A percentile compares a stretch with the other conserved stretches of the same genome.
These are phyloP conservation scores for Hyperoodon ampullatus DNA, from an alignment of 2,113 vertebrate species.

Conservation along the genomic window DNA sequence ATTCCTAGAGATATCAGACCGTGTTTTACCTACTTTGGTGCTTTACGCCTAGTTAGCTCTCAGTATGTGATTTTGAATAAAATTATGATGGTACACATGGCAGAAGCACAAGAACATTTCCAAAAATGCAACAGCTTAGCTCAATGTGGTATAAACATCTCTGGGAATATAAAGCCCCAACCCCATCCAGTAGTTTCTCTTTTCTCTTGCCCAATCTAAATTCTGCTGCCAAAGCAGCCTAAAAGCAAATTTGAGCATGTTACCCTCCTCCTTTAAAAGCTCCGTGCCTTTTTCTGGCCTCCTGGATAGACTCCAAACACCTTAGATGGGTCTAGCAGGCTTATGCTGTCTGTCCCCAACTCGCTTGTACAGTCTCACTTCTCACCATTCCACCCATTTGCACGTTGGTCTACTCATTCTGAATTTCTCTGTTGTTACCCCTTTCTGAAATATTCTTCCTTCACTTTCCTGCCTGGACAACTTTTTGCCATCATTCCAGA, in stretches of 20 bases:
- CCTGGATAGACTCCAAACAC: neutral
- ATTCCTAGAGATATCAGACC: too few relatives aligned
- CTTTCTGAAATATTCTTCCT: neutral
- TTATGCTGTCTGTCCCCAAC: neutral
- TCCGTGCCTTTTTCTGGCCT: neutral
- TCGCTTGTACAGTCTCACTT: neutral
- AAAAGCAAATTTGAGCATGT: neutral
- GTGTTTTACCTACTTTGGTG: neutral
- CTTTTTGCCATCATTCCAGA: neutral
- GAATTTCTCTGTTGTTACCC: neutral
- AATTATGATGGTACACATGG: accelerated
- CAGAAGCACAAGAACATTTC: neutral
- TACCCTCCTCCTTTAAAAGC: neutral
- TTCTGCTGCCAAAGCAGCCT: neutral
- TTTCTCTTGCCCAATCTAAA: neutral
- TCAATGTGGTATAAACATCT: neutral
- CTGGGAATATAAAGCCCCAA: neutral
- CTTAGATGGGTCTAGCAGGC: too few relatives aligned
- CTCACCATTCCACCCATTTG: neutral
- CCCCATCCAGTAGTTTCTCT: neutral
- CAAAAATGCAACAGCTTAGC: neutral
- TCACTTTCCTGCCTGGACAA: neutral
- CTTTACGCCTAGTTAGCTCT: neutral
- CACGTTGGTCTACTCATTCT: neutral
- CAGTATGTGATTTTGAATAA: neutral